Evolutionary conservation across 2,888 invertebrate species (phyloP).

Genomic region (Tenodera sinensis): DNA sequence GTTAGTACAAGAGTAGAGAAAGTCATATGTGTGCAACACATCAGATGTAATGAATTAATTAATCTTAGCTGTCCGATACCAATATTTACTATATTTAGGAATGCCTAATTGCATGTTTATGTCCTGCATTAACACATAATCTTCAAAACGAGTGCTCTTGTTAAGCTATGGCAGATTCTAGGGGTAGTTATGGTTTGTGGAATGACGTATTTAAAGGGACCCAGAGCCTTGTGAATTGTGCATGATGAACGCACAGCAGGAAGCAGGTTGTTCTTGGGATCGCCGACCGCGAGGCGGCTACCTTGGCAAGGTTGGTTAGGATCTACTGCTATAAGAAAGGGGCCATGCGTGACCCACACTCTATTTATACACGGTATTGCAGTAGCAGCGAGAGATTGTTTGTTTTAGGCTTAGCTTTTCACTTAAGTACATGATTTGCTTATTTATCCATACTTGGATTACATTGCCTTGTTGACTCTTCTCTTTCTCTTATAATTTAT

Average conservation of each 20-base stretch:
- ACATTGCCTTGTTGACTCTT: background rate
- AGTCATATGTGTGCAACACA: too few species aligned
- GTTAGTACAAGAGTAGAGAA: too few species aligned
- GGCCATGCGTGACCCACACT: background rate
- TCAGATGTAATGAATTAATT: too few species aligned
- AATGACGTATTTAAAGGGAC: too few species aligned
- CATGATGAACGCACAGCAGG: background rate
- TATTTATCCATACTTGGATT: background rate
- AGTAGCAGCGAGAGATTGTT: background rate
- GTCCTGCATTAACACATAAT: too few species aligned
- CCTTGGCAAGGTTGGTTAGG: background rate
- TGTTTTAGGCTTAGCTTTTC: background rate
- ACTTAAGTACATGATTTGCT: background rate
- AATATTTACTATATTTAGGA: too few species aligned
- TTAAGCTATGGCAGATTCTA: too few species aligned
- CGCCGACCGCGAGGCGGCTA: background rate
- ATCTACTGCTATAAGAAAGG: background rate
- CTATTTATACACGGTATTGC: background rate
- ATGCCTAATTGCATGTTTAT: too few species aligned
- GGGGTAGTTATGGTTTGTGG: too few species aligned
- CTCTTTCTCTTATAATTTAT: background rate
- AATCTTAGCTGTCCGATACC: too few species aligned
- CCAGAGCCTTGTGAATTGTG: too few species aligned
- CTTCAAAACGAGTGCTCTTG: too few species aligned
- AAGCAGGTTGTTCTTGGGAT: background rate